Conservation (phyloP, 2,888 invertebrate species). For the Hyposoter dolosus region DNA sequence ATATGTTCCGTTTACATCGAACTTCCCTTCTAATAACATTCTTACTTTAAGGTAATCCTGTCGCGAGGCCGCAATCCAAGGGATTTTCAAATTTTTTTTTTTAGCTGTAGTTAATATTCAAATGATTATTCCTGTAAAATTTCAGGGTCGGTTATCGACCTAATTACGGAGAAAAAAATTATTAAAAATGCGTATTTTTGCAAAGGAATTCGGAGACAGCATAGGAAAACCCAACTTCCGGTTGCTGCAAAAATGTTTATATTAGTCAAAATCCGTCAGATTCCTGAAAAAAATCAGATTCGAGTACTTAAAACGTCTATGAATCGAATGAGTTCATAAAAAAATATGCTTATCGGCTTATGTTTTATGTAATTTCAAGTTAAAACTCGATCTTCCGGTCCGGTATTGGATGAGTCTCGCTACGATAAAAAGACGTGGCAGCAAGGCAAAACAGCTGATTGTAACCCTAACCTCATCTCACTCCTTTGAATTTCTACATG, state of each 20-base stretch:
- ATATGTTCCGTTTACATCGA: constrained; percentile 67
- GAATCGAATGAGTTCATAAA: no score
- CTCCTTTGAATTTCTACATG: not conserved
- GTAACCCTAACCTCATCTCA: not conserved
- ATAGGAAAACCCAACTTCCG: no score
- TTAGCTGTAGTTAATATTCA: not conserved
- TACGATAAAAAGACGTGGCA: not conserved
- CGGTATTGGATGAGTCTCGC: no score
- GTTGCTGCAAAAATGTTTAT: no score
- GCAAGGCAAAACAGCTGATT: not conserved
- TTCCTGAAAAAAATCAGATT: no score
- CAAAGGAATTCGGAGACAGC: no score
- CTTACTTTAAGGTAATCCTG: not conserved
- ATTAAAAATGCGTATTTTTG: not conserved
- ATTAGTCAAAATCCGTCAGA: no score
- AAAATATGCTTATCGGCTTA: no score
- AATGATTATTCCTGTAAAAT: not conserved
- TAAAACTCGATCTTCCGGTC: no score
- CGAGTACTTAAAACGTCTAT: no score
- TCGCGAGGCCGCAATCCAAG: no score
- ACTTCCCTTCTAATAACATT: constrained; percentile 63
- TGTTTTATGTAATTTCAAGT: no score
- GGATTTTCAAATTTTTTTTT: not conserved
- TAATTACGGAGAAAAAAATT: not conserved
- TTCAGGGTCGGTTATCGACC: not conserved